A percentile compares a stretch with the other conserved stretches of the same genome.
Evolutionary conservation across 2,797 vertebrate genomes (phyloP).

Genomic region (Enteromius paludinosus): DNA sequence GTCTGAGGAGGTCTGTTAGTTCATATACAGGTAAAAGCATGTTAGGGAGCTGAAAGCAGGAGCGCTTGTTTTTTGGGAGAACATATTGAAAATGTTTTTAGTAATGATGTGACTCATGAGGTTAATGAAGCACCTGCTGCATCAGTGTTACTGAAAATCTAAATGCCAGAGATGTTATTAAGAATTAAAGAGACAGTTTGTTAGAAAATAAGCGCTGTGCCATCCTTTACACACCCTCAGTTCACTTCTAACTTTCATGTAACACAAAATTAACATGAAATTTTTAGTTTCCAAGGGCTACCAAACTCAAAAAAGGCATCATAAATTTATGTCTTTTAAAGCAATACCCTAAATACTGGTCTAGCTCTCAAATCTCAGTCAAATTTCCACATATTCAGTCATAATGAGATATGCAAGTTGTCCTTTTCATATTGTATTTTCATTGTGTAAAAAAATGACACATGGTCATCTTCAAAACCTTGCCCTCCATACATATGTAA

Average conservation of each 20-base stretch:
- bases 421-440: background rate
- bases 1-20: slow-evolving; percentile 26
- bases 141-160: background rate
- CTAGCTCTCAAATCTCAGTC: background rate
- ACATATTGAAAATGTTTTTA: slow-evolving; percentile 12
- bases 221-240: background rate
- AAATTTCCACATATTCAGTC: background rate
- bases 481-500: background rate
- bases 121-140: background rate
- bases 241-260: background rate
- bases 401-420: background rate
- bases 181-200: background rate
- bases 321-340: background rate
- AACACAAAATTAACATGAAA: background rate
- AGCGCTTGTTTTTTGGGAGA: background rate
- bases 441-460: background rate
- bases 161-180: slow-evolving; percentile 7
- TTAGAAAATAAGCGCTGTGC: background rate
- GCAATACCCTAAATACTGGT: background rate
- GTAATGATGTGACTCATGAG: slow-evolving; percentile 18
- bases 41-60: background rate
- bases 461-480: background rate
- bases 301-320: background rate
- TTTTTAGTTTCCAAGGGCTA: background rate
- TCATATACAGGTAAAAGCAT: slow-evolving; percentile 24